These are phyloP conservation scores for Euleptes europaea DNA, from an alignment of 2,113 vertebrate species.

Conservation along the genomic window DNA sequence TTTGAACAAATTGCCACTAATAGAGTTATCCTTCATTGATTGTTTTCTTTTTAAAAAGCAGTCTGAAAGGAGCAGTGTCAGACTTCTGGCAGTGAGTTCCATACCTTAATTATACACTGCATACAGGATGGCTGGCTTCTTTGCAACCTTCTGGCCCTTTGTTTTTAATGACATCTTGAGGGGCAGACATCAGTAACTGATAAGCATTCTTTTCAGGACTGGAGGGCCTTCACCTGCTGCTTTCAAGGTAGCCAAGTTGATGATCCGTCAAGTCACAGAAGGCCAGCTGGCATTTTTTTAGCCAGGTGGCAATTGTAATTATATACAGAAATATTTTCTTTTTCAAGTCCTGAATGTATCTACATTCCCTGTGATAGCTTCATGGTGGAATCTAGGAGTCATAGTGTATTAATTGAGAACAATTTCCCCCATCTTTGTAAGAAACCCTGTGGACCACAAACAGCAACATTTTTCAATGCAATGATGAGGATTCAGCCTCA, in stretches of 20 bases:
- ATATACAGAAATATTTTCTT: neutral
- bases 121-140: neutral
- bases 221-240: neutral
- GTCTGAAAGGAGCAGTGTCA: too few relatives aligned
- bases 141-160: neutral
- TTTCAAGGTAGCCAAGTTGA: too few relatives aligned
- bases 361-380: neutral
- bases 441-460: conserved; percentile 62
- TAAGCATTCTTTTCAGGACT: neutral
- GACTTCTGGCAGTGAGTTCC: neutral
- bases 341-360: neutral
- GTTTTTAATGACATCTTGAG: neutral
- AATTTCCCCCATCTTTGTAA: conserved; percentile 24
- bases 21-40: too few relatives aligned
- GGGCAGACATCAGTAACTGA: neutral
- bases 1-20: too few relatives aligned
- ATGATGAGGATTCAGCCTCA: conserved; percentile 70
- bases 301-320: neutral
- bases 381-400: neutral
- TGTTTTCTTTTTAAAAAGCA: too few relatives aligned
- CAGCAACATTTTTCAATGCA: conserved; percentile 40
- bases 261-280: too few relatives aligned
- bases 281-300: neutral
- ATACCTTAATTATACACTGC: neutral
- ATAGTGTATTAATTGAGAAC: neutral